phyloP scores from a whole-genome alignment of 2,888 invertebrate genomes.

The Isoperla grammatica region DNA sequence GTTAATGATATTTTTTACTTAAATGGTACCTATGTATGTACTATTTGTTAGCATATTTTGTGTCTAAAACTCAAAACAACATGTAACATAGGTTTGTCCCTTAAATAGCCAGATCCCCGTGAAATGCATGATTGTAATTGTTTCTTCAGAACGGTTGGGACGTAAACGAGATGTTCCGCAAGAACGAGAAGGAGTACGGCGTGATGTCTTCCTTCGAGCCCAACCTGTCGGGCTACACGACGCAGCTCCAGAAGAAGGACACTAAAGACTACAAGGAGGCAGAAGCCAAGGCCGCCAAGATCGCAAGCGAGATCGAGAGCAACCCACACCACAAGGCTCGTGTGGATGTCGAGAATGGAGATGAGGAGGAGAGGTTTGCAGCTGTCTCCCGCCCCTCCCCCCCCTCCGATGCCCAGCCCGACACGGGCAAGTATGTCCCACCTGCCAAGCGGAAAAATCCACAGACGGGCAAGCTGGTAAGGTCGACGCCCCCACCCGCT shows the following conservation, averaged over 20 bases:
- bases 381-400: slow-evolving; percentile 65
- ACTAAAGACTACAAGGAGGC: slow-evolving; percentile 81
- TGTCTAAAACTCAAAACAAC: too few relatives aligned
- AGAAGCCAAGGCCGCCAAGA: slow-evolving; percentile 80
- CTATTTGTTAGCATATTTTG: too few relatives aligned
- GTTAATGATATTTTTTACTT: too few relatives aligned
- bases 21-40: too few relatives aligned
- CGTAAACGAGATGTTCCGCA: slow-evolving; percentile 92
- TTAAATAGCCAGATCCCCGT: too few relatives aligned
- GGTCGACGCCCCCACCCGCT: slow-evolving; percentile 53
- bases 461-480: slow-evolving; percentile 59
- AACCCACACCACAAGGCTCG: slow-evolving; percentile 76
- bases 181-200: slow-evolving; percentile 87
- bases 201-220: slow-evolving; percentile 91
- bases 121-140: too few relatives aligned
- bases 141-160: slow-evolving; percentile 81
- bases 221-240: slow-evolving; percentile 85
- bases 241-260: slow-evolving; percentile 77
- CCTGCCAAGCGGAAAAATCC: slow-evolving; percentile 68
- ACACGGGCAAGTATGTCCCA: slow-evolving; percentile 63
- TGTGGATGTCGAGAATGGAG: slow-evolving; percentile 85
- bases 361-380: slow-evolving; percentile 81
- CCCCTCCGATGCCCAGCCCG: slow-evolving; percentile 32
- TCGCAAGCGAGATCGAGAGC: slow-evolving; percentile 90
- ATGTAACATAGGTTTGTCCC: too few relatives aligned